Conservation (phyloP, 2,113 vertebrate species). For the Nannospalax galili region DNA sequence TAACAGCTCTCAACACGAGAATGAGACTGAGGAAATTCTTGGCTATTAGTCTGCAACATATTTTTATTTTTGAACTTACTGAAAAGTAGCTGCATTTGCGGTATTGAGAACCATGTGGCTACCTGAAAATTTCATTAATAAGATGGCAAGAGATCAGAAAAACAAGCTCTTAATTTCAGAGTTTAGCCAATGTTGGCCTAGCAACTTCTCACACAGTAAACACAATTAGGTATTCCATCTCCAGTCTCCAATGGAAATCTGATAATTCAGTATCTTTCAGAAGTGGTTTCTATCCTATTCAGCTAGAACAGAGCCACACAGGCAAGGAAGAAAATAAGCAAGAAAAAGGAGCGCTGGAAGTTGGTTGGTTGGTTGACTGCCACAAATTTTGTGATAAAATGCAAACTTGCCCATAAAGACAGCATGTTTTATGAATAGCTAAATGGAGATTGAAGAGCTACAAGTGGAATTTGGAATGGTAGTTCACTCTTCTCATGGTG, state of each 20-base stretch:
- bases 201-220: not conserved
- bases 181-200: not conserved
- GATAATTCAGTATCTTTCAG: not conserved
- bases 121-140: constrained; percentile 42
- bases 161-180: not conserved
- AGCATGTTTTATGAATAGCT: not conserved
- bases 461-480: not conserved
- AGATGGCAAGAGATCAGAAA: not conserved
- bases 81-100: not conserved
- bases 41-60: constrained; percentile 20
- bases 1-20: constrained; percentile 51
- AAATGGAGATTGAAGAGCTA: not conserved
- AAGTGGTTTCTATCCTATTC: not conserved
- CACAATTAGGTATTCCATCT: not conserved
- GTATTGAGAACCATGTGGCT: not conserved
- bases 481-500: not conserved
- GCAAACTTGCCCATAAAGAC: not conserved
- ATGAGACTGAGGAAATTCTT: constrained; percentile 58
- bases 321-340: not conserved
- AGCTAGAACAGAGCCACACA: not conserved
- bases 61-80: constrained; percentile 58
- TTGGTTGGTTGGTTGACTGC: not conserved
- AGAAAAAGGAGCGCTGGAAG: not conserved
- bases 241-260: not conserved
- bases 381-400: not conserved